Conservation (phyloP, 1,140 invertebrate genomes). For the Ceratina calcarata region DNA sequence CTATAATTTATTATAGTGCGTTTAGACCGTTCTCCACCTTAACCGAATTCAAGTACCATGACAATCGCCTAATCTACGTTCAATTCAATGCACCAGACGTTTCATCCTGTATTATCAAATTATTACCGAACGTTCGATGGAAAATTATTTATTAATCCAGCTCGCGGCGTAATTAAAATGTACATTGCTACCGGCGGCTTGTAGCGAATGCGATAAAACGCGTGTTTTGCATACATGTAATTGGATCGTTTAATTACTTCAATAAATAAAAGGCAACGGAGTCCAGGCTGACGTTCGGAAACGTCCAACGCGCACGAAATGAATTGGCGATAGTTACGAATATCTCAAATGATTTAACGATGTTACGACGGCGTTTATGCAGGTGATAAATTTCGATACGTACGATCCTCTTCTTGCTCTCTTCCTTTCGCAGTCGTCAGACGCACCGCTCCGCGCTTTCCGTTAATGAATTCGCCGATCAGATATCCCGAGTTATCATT, state of each 20-base stretch:
- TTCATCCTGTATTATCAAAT: neutral
- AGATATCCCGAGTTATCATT: conserved; percentile 17
- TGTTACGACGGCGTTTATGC: conserved; percentile 26
- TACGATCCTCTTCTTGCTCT: conserved; percentile 1
- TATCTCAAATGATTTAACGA: conserved; percentile 39
- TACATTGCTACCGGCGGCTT: neutral
- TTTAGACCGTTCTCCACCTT: no score
- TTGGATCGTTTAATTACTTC: conserved; percentile 44
- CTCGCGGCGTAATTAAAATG: conserved; percentile 32
- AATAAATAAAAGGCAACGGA: conserved; percentile 33
- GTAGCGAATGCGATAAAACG: conserved; percentile 33
- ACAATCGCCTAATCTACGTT: no score
- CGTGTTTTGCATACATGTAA: conserved; percentile 34
- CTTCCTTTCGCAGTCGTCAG: neutral
- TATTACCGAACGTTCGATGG: neutral
- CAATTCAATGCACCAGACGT: no score
- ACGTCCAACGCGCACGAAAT: conserved; percentile 26
- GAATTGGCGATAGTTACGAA: conserved; percentile 11
- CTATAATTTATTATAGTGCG: no score
- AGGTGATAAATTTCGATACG: conserved; percentile 36
- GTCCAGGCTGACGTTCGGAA: conserved; percentile 14
- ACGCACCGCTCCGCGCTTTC: conserved; percentile 10
- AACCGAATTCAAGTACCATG: no score
- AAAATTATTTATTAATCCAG: conserved; percentile 40
- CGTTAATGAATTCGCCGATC: conserved; percentile 47